Conservation (phyloP, 2,797 vertebrate genomes). For the Carcharodon carcharias region DNA sequence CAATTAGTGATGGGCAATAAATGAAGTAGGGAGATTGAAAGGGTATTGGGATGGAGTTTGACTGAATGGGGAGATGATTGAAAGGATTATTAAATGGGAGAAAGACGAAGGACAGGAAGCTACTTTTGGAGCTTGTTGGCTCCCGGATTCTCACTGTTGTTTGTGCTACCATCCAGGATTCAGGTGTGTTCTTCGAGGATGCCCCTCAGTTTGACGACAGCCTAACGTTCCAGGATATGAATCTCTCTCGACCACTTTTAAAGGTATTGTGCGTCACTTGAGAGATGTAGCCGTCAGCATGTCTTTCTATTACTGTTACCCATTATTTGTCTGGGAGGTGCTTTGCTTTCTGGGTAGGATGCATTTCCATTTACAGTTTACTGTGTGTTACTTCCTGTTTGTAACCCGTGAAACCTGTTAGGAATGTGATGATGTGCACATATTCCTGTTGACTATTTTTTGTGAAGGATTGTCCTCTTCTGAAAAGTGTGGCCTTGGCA, state of each 20-base stretch:
- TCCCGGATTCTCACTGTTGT: not conserved
- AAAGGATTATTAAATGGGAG: not conserved
- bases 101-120: too few species aligned
- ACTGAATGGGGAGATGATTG: not conserved
- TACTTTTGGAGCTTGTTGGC: not conserved
- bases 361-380: not conserved
- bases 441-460: not conserved
- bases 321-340: not conserved
- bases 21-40: not conserved
- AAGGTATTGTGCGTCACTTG: conserved; percentile 65
- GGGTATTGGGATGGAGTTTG: not conserved
- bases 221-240: conserved; percentile 88
- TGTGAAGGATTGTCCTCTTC: not conserved
- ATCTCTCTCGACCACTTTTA: conserved; percentile 85
- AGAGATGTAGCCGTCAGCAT: not conserved
- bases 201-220: conserved; percentile 78
- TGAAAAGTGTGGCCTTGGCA: not conserved
- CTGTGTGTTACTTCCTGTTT: not conserved
- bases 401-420: not conserved
- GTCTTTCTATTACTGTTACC: not conserved
- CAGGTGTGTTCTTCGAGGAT: conserved; percentile 75
- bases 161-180: conserved; percentile 52
- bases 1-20: too few species aligned
- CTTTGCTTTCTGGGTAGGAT: not conserved
- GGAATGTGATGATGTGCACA: not conserved